Evolutionary conservation across 2,113 vertebrate genomes (phyloP), one percentile per base, ranked within the genome.

Genomic region (Cyprichromis sp.): DNA sequence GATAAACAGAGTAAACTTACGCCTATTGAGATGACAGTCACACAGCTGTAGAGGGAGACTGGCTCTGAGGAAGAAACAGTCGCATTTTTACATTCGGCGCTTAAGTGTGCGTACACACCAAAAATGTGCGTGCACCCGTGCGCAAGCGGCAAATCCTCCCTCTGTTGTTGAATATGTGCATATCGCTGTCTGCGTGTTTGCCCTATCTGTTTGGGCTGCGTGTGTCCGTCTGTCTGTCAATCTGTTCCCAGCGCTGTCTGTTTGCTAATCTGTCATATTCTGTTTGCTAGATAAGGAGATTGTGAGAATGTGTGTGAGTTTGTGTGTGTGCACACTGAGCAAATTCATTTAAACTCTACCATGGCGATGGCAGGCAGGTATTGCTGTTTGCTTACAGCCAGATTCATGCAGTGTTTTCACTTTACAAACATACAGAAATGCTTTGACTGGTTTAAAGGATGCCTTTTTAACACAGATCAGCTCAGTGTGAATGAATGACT

Each of bases 221-320:
- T 86, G 86, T 88, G 88, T 87, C 85, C 91, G 89, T 93, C 90
- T 94, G 94, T 93, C 94, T 91, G 93, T 95, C 94, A 92, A 91
- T 95, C 93, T 94, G 93, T 90, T 94, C 86, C 76, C 81, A n/a
- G 79, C 63, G 57, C 92, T 89, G 94, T 85, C 93, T 94, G 94
- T 94, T 95, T 94, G 94, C 94, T 93, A 94, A 94, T 94, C 94
- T 94, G 94, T 93, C 92, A 93, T 89, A 79, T 93, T 93, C 88
- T 92, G 94, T 93, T 94, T 91, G 90, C 92, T 88, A 89, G 94
- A 93, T 94, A 93, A 91, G 91, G 89, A 95, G 89, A 92, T 84
- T 89, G 85, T 40, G 90, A 76, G 82, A 21, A 50, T 84, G 53
- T 83, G 85, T 82, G 40, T 71, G 24, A 82, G 42, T 63, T 31